These are phyloP conservation scores for Todiramphus saurophagus DNA, from an alignment of 2,113 vertebrate species.

Conservation along the genomic window DNA sequence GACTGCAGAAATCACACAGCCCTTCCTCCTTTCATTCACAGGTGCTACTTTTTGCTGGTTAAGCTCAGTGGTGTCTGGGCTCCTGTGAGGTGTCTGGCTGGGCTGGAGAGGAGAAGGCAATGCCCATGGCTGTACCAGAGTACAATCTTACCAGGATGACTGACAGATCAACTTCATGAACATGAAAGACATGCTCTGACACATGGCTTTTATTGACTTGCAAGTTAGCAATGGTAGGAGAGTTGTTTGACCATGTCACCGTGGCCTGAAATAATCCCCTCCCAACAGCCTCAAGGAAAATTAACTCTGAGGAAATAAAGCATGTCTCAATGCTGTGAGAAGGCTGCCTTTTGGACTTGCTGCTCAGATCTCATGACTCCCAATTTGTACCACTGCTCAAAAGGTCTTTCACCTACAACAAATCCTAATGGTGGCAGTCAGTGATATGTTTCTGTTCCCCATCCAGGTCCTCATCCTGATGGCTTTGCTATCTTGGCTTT, in stretches of 20 bases:
- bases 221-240: background rate
- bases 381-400: background rate
- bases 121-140: background rate
- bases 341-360: background rate
- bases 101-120: background rate
- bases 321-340: fast-evolving
- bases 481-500: background rate
- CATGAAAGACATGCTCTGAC: background rate
- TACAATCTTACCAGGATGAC: background rate
- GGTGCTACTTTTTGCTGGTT: background rate
- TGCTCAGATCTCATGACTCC: background rate
- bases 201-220: background rate
- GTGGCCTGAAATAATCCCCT: background rate
- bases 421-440: background rate
- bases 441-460: background rate
- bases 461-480: background rate
- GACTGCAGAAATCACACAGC: background rate
- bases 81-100: background rate
- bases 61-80: background rate
- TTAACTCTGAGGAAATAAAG: background rate
- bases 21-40: background rate
- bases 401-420: background rate
- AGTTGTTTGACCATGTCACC: background rate
- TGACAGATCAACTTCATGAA: background rate
- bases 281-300: background rate